Conservation (phyloP, 2,113 vertebrate genomes). For the Phrynocephalus versicolor region DNA sequence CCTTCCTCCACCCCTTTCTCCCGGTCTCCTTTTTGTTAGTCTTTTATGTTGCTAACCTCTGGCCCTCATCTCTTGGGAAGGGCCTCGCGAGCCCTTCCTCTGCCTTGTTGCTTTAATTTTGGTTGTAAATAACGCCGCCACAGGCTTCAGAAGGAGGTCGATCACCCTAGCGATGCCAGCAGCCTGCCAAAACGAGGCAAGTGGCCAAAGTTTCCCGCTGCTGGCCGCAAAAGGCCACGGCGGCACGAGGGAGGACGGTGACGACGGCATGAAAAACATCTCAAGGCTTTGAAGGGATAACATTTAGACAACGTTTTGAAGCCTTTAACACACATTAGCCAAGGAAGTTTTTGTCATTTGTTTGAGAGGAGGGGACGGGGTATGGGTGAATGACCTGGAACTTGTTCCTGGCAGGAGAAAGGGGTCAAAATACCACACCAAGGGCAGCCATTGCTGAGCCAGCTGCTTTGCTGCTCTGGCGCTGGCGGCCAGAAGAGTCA, state of each 20-base stretch:
- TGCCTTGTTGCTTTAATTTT: conserved; percentile 35
- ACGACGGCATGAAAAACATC: conserved; percentile 41
- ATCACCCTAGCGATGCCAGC: conserved; percentile 32
- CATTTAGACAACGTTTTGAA: conserved; percentile 51
- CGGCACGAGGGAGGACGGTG: conserved; percentile 46
- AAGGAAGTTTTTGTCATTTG: conserved; percentile 30
- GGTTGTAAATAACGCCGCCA: conserved; percentile 44
- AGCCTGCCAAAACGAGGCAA: conserved; percentile 19
- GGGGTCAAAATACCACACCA: not conserved
- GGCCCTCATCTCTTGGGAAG: not conserved
- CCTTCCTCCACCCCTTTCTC: not conserved
- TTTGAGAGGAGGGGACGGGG: not conserved
- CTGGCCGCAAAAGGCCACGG: conserved; percentile 61
- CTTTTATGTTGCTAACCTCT: conserved; percentile 35
- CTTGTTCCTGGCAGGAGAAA: not conserved
- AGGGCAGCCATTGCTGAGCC: not conserved
- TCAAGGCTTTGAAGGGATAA: conserved; percentile 34
- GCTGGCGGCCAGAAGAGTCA: not conserved
- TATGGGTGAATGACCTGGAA: not conserved
- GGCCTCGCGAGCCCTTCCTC: not conserved
- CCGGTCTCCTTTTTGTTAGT: not conserved
- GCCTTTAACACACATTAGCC: conserved; percentile 36
- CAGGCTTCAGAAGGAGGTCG: conserved; percentile 38
- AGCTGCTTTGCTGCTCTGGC: not conserved
- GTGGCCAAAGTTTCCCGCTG: conserved; percentile 43